Conservation (phyloP, 2,888 invertebrate species). For the Prostheceraeus crozeri region DNA sequence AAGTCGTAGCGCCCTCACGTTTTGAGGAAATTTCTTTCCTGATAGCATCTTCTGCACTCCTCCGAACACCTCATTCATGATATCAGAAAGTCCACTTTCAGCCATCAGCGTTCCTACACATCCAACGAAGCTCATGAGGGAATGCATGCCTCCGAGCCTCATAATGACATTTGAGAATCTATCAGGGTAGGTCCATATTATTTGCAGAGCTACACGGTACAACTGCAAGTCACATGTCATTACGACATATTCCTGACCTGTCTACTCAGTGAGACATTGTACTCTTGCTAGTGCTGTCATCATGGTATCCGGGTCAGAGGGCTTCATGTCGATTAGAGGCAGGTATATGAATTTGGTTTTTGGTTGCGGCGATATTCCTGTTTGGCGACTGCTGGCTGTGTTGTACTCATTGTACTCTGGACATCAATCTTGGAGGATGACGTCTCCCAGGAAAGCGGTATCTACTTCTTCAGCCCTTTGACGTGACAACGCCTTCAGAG, state of each 20-base stretch:
- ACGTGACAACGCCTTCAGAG: constrained; percentile 12
- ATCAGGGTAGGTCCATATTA: constrained; percentile 41
- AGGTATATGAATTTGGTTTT: constrained; percentile 37
- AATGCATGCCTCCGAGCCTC: constrained; percentile 34
- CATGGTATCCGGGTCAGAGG: constrained; percentile 40
- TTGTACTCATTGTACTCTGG: constrained; percentile 41
- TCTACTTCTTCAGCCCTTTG: constrained; percentile 21
- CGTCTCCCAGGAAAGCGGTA: constrained; percentile 36
- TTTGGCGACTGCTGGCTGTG: constrained; percentile 36
- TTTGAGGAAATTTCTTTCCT: constrained; percentile 43
- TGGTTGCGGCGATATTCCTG: constrained; percentile 35
- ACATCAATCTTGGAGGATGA: neutral
- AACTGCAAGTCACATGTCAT: constrained; percentile 42
- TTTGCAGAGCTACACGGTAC: constrained; percentile 40
- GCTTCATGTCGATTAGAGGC: constrained; percentile 40
- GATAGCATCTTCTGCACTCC: constrained; percentile 42
- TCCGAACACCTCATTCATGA: constrained; percentile 41
- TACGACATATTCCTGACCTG: constrained; percentile 37
- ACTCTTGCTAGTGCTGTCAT: constrained; percentile 39
- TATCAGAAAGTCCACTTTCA: constrained; percentile 41
- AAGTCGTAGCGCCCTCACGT: constrained; percentile 40
- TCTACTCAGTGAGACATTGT: constrained; percentile 34
- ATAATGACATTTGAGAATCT: constrained; percentile 31
- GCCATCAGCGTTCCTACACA: constrained; percentile 40
- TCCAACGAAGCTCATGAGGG: constrained; percentile 31